These are phyloP conservation scores for Sus scrofa DNA, from an alignment of 2,113 vertebrate genomes.

Conservation along the genomic window DNA sequence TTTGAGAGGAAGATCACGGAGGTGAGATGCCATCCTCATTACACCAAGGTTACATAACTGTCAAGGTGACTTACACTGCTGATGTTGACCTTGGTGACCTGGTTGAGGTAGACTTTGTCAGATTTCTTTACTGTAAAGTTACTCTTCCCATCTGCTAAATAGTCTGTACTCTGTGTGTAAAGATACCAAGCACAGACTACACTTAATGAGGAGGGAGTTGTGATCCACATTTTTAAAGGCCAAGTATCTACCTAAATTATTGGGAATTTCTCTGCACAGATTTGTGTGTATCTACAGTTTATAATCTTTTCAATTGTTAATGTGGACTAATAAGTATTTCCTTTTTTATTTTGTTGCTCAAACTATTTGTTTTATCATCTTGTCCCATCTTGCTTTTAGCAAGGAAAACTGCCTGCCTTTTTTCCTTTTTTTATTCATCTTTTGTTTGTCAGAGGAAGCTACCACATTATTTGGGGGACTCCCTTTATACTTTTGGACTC, in stretches of 20 bases:
- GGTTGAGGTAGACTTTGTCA: not conserved
- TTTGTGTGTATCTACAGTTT: not conserved
- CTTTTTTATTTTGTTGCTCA: not conserved
- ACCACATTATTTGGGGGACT: fast-evolving
- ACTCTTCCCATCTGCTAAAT: not conserved
- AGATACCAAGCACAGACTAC: not conserved
- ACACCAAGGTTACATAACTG: not conserved
- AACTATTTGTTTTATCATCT: not conserved
- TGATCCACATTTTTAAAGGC: not conserved
- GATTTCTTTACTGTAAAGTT: not conserved
- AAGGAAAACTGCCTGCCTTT: not conserved
- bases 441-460: not conserved
- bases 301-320: not conserved
- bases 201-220: not conserved
- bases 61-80: not conserved
- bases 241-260: not conserved
- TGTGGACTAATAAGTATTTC: not conserved
- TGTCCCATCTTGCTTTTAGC: not conserved
- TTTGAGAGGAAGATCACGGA: not conserved
- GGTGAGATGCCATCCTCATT: not conserved
- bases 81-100: not conserved
- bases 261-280: not conserved
- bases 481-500: not conserved
- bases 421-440: not conserved
- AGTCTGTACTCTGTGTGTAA: not conserved